Conservation (phyloP, 2,888 invertebrate genomes). For the Agrypnus murinus region DNA sequence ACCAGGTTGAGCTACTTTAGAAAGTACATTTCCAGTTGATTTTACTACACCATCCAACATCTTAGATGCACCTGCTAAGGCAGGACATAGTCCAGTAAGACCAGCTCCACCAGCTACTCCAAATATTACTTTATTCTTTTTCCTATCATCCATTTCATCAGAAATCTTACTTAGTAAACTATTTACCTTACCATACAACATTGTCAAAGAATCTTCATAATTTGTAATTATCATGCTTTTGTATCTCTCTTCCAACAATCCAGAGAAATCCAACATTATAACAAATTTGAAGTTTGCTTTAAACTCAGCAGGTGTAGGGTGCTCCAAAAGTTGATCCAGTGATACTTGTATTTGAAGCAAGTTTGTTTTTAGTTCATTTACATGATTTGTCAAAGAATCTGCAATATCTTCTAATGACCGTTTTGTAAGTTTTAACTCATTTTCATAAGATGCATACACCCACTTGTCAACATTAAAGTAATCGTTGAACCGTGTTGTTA, state of each 20-base stretch:
- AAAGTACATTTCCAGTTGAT: not conserved
- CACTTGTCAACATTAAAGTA: constrained; percentile 31
- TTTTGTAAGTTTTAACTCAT: constrained; percentile 13
- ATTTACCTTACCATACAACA: not conserved
- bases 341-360: constrained; percentile 16
- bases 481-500: not conserved
- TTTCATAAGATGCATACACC: constrained; percentile 35
- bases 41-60: not conserved
- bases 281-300: constrained; percentile 23
- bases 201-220: constrained; percentile 8
- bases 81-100: constrained; percentile 7
- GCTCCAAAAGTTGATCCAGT: not conserved
- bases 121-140: not conserved
- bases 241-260: constrained; percentile 12
- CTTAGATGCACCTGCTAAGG: not conserved
- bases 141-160: not conserved
- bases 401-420: not conserved
- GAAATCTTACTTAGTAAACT: not conserved
- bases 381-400: not conserved
- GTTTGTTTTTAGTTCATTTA: not conserved
- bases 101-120: not conserved
- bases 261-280: constrained; percentile 17
- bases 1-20: not conserved
- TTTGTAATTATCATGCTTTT: constrained; percentile 22
- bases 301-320: not conserved